These are phyloP conservation scores for Parelbella ahira DNA, from an alignment of 2,888 invertebrate species.

Conservation along the genomic window DNA sequence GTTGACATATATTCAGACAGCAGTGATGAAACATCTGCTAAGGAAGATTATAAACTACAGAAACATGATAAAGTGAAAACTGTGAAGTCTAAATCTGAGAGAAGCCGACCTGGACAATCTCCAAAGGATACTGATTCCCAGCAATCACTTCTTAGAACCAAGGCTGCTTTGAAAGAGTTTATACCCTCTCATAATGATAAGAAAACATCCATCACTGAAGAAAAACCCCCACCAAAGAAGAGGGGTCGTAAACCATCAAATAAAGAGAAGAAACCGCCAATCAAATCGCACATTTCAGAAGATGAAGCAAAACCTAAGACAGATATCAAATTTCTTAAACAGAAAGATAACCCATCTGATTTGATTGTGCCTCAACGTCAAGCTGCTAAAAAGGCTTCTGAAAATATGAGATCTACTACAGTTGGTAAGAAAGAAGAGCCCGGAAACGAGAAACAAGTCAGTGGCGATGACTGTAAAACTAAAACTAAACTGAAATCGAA, in stretches of 20 bases:
- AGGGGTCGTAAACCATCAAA: slow-evolving; percentile 70
- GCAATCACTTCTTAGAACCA: slow-evolving; percentile 86
- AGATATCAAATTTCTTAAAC: slow-evolving; percentile 65
- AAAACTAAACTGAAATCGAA: slow-evolving; percentile 69
- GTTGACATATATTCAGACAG: slow-evolving; percentile 92
- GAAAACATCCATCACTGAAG: slow-evolving; percentile 45
- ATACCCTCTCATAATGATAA: slow-evolving; percentile 73
- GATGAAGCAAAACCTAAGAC: slow-evolving; percentile 76
- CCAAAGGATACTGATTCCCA: slow-evolving; percentile 85
- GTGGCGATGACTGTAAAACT: slow-evolving; percentile 55
- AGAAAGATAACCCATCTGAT: slow-evolving; percentile 85
- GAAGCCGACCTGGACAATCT: slow-evolving; percentile 80
- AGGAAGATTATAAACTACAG: slow-evolving; percentile 69
- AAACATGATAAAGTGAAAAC: slow-evolving; percentile 68
- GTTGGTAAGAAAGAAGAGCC: slow-evolving; percentile 66
- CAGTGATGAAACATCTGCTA: slow-evolving; percentile 66
- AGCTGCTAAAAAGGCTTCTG: slow-evolving; percentile 94
- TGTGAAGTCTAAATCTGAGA: slow-evolving; percentile 74
- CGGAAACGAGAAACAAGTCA: slow-evolving; percentile 49
- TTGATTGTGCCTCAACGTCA: slow-evolving; percentile 94
- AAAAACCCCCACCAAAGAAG: slow-evolving; percentile 63
- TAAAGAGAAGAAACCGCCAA: slow-evolving; percentile 58
- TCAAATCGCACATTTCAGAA: slow-evolving; percentile 52
- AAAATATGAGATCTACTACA: slow-evolving; percentile 88
- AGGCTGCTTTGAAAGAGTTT: slow-evolving; percentile 92